Base-by-base conservation (phyloP, 2,797 vertebrate species). In the Sciaenops ocellatus region DNA sequence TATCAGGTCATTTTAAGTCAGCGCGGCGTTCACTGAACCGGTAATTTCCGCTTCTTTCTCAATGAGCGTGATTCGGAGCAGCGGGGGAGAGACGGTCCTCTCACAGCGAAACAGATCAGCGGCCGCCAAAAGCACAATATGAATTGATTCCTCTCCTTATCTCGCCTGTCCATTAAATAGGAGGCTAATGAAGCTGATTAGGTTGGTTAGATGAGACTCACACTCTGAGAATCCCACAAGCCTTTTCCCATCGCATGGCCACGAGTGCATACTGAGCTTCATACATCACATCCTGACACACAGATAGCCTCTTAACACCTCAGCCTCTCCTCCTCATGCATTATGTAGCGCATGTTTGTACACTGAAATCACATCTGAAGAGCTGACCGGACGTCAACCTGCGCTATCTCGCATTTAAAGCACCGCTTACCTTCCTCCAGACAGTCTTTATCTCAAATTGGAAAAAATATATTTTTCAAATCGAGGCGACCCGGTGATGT, bases 111-210 rank as follows among this genome's bases (percentile, higher is more conserved):
- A 15, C 72, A 24, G 82, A 80, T 73, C 64, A 55, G 62, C 30
- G 1, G 17, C 82, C 24, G 78, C 82, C 85, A 89, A 89, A 85
- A 67, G 82, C 83, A 85, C 87, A 90, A 91, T 90, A 85, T 80
- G 82, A 89, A 84, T 76, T 87, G 86, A 91, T 88, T 88, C 64
- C 42, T 72, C 74, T 84, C 62, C 82, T 87, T 80, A 85, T 86
- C 83, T 44, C 18, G 47, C 22, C 69, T 69, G 84, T 74, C 84
- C 81, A 50, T 87, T 91, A 91, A 91, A 90, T 65, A 63, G 65
- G 44, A 78, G 59, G 76, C 82, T 91, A 88, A 91, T 87, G 87
- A 89, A 60, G 5, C 81, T 78, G 85, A 92, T 90, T 78, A 68
- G 84, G 64, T 63, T 5, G 79, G 64, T 76, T 55, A 51, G 74